Evolutionary conservation across 2,113 vertebrate species (phyloP).

Genomic region (Eurypyga helias): DNA sequence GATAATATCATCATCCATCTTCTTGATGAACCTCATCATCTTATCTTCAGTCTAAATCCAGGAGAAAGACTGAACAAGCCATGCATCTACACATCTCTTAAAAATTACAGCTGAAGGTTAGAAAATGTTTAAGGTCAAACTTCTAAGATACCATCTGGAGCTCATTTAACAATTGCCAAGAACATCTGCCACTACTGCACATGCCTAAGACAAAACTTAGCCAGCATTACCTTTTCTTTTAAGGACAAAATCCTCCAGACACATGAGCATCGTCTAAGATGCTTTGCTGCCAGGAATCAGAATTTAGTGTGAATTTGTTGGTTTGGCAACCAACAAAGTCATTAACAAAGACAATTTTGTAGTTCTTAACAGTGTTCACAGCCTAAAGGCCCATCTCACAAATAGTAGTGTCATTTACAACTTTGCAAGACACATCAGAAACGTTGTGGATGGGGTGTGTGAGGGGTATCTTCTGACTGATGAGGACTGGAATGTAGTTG

Average conservation of each 20-base stretch:
- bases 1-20: slow-evolving; percentile 61
- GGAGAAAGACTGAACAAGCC: slow-evolving; percentile 35
- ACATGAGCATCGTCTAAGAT: neutral
- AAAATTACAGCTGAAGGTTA: slow-evolving; percentile 59
- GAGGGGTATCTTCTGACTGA: neutral
- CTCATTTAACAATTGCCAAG: slow-evolving; percentile 55
- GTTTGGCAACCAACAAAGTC: neutral
- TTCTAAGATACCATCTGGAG: slow-evolving; percentile 63
- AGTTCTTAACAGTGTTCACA: neutral
- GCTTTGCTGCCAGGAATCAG: neutral
- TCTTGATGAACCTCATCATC: slow-evolving; percentile 58
- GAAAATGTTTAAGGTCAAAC: slow-evolving; percentile 63
- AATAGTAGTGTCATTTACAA: neutral
- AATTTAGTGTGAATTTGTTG: neutral
- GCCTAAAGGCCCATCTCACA: neutral
- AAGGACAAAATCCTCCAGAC: slow-evolving; percentile 9
- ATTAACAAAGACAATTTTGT: neutral
- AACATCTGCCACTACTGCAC: slow-evolving; percentile 46
- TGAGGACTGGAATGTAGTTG: neutral
- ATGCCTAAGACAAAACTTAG: slow-evolving; percentile 13
- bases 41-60: slow-evolving; percentile 28
- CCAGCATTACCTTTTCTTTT: slow-evolving; percentile 10
- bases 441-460: fast-evolving
- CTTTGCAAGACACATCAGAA: neutral
- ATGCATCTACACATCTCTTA: slow-evolving; percentile 30